Percentiles rank a stretch among this genome's conserved stretches.
These are phyloP conservation scores for Rhopalosiphum padi DNA, from an alignment of 1,140 invertebrate species.

Conservation along the genomic window DNA sequence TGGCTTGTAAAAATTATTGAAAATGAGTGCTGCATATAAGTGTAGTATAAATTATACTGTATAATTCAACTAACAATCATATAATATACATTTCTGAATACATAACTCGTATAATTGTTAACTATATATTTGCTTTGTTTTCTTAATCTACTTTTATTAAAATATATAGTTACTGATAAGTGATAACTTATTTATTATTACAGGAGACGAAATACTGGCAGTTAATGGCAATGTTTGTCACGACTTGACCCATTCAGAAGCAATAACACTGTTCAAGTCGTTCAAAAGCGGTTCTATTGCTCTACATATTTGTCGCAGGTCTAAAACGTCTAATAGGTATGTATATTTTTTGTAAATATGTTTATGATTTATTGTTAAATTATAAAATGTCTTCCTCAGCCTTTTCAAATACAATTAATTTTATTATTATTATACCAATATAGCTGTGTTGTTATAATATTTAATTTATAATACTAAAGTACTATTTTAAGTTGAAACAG, in stretches of 20 bases:
- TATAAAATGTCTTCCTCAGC: background rate
- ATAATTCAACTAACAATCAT: background rate
- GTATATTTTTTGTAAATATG: background rate
- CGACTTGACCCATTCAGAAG: slow-evolving; percentile 86
- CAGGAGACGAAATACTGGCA: slow-evolving; percentile 90
- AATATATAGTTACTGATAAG: background rate
- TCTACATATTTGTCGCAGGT: slow-evolving; percentile 78
- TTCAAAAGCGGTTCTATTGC: slow-evolving; percentile 85
- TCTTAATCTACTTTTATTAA: background rate
- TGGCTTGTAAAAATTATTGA: background rate
- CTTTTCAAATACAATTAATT: too few species aligned
- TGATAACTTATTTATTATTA: slow-evolving; percentile 62
- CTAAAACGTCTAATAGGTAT: slow-evolving; percentile 50
- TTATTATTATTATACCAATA: too few species aligned
- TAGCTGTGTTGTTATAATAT: too few species aligned
- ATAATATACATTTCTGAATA: background rate
- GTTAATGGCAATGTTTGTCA: slow-evolving; percentile 83
- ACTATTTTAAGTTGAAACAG: too few species aligned
- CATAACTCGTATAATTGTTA: background rate
- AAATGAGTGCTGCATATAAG: background rate
- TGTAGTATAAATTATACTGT: background rate
- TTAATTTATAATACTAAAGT: too few species aligned
- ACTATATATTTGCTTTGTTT: background rate
- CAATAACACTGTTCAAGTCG: slow-evolving; percentile 87
- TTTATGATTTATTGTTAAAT: background rate